Evolutionary conservation across 1,140 invertebrate genomes (phyloP).

Genomic region (Tetramorium simillimum): DNA sequence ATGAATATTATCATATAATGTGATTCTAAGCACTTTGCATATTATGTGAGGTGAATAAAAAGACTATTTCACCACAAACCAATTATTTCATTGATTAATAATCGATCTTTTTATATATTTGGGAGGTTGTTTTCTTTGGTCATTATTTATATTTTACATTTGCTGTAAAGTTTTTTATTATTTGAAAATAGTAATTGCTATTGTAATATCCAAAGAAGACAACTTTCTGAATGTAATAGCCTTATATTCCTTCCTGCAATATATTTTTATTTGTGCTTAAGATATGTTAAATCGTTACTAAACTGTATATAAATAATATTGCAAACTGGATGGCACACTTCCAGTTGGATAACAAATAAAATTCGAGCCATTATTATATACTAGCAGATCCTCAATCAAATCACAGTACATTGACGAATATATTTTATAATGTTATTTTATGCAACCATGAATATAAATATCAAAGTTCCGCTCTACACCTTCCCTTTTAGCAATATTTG

Average conservation of each 20-base stretch:
- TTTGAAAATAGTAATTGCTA: conserved; percentile 17
- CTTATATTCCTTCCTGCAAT: conserved; percentile 84
- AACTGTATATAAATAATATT: neutral
- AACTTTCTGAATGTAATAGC: conserved; percentile 84
- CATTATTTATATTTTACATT: neutral
- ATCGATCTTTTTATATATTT: conserved; percentile 87
- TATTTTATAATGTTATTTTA: conserved; percentile 13
- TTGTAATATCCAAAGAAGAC: conserved; percentile 76
- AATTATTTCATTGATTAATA: conserved; percentile 85
- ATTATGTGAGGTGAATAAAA: conserved; percentile 85
- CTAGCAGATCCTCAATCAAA: conserved; percentile 5
- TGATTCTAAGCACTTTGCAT: conserved; percentile 82
- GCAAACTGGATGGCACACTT: neutral
- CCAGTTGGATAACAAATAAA: conserved; percentile 17
- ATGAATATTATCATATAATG: conserved; percentile 77
- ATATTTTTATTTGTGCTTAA: conserved; percentile 70
- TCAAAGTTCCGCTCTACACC: conserved; percentile 50
- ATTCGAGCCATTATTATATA: conserved; percentile 2
- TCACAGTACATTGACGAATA: conserved; percentile 8
- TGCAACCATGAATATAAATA: conserved; percentile 48
- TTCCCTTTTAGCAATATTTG: conserved; percentile 70
- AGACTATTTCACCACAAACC: conserved; percentile 81
- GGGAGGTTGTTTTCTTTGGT: conserved; percentile 88
- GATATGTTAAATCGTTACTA: conserved; percentile 47
- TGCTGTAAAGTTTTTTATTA: conserved; percentile 67